These are phyloP conservation scores for Uloborus plumipes DNA, from an alignment of 2,888 invertebrate genomes.

Conservation along the genomic window DNA sequence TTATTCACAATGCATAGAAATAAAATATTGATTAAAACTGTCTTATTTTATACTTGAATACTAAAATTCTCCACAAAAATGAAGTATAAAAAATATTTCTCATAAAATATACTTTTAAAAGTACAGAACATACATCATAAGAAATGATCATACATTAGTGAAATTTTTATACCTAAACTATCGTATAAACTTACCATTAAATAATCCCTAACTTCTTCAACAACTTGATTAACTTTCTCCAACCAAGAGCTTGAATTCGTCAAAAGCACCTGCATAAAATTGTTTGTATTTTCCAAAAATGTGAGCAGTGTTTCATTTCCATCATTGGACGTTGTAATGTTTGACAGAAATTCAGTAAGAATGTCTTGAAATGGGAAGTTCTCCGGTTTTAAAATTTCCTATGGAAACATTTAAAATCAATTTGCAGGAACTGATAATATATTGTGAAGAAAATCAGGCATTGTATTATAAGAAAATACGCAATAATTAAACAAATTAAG, in stretches of 20 bases:
- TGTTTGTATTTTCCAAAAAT: slow-evolving; percentile 27
- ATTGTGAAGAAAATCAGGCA: neutral
- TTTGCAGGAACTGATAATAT: neutral
- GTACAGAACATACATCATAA: too few relatives aligned
- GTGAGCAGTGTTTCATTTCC: slow-evolving; percentile 40
- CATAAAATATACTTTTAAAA: too few relatives aligned
- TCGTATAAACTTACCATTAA: slow-evolving; percentile 64
- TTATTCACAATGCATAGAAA: too few relatives aligned
- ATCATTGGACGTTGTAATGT: slow-evolving; percentile 18
- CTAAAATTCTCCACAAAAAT: neutral
- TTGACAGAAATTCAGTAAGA: slow-evolving; percentile 32
- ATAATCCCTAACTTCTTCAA: slow-evolving; percentile 65
- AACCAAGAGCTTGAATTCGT: slow-evolving; percentile 65
- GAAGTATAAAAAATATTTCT: neutral
- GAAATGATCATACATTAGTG: too few relatives aligned
- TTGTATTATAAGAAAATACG: too few relatives aligned
- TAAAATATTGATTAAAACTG: too few relatives aligned
- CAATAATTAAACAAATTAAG: neutral
- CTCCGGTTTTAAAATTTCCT: slow-evolving; percentile 47
- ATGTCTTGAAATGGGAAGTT: slow-evolving; percentile 49
- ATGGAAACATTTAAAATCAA: neutral
- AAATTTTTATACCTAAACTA: too few relatives aligned
- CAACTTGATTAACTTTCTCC: slow-evolving; percentile 63
- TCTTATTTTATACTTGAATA: neutral
- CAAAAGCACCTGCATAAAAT: slow-evolving; percentile 23